Evolutionary conservation across 2,797 vertebrate species (phyloP).

Genomic region (Dryobates pubescens): DNA sequence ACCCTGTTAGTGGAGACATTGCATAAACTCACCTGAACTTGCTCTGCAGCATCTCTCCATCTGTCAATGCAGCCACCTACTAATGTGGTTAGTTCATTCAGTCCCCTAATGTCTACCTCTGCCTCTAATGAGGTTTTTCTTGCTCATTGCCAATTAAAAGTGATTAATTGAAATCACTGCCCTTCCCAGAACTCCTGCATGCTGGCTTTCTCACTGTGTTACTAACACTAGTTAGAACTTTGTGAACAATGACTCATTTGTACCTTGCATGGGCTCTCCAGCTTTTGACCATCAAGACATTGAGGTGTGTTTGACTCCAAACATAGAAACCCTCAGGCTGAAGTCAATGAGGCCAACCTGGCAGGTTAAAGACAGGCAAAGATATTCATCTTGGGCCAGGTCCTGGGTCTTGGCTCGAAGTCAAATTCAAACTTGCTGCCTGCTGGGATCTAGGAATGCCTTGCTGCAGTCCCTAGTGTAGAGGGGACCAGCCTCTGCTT

Average conservation of each 20-base stretch:
- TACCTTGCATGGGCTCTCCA: accelerated
- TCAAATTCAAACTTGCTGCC: neutral
- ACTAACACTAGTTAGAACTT: neutral
- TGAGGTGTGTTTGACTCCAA: neutral
- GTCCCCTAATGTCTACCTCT: neutral
- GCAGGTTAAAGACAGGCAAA: neutral
- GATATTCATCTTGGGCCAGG: neutral
- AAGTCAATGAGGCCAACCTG: neutral
- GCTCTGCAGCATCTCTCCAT: neutral
- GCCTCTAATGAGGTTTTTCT: slow-evolving; percentile 9
- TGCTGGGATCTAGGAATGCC: neutral
- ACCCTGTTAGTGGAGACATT: slow-evolving; percentile 78
- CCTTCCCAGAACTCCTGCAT: neutral
- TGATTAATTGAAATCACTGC: slow-evolving; percentile 10
- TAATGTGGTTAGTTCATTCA: neutral
- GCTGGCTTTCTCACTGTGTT: neutral
- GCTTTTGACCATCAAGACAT: neutral
- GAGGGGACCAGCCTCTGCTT: accelerated
- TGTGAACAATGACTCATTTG: neutral
- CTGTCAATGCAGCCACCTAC: neutral
- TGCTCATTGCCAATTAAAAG: slow-evolving; percentile 11
- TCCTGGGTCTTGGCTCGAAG: neutral
- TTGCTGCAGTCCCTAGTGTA: neutral
- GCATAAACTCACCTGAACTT: neutral
- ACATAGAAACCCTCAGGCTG: neutral